Evolutionary conservation across 2,113 vertebrate species (phyloP), one percentile per base, ranked within the genome.

Genomic region (Aix galericulata): DNA sequence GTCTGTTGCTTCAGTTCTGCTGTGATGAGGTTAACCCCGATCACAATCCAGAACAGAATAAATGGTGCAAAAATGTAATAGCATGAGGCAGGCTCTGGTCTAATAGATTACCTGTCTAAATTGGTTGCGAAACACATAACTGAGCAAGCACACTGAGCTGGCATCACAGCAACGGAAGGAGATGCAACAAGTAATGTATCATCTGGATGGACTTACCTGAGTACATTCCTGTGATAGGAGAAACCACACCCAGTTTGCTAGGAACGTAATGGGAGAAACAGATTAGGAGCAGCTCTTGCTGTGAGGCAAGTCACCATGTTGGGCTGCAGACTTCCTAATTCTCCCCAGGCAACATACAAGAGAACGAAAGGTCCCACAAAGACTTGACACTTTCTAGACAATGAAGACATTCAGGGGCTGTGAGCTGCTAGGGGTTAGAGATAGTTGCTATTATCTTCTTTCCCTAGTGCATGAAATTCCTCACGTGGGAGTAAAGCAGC

Each of bases 191-290:
- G 34, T 21, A 72, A 80, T 3, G 9, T 16, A 13, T 9, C 9
- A 23, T 36, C 22, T 26, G 48, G 25, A n/a, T 42, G 50, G 34
- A 48, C 68, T 86, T 73, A 73, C 89, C 87, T 11, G 95, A 95
- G 23, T 75, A 40, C 76, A 86, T 93, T 77, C 89, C 87, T 77
- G 1, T 1, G 16, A 91, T 36, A 77, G 89, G 2, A 77, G 95
- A 94, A 89, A 96, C 11, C 4, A 86, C 12, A 20, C 84, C 89
- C 59, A 86, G 59, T 52, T 88, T 94, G 68, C 94, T 94, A 74
- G 76, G 58, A 86, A 88, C 59, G 56, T 8, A 92, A 89, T 3
- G 25, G 15, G 86, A 94, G 73, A 91, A 86, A 73, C 34, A 60
- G 29, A 32, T 92, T 55, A 89, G 68, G 26, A 91, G 67, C 86